Percentiles rank a stretch among this genome's conserved stretches.
phyloP scores from a whole-genome alignment of 2,797 vertebrate species.

The Chanos chanos region DNA sequence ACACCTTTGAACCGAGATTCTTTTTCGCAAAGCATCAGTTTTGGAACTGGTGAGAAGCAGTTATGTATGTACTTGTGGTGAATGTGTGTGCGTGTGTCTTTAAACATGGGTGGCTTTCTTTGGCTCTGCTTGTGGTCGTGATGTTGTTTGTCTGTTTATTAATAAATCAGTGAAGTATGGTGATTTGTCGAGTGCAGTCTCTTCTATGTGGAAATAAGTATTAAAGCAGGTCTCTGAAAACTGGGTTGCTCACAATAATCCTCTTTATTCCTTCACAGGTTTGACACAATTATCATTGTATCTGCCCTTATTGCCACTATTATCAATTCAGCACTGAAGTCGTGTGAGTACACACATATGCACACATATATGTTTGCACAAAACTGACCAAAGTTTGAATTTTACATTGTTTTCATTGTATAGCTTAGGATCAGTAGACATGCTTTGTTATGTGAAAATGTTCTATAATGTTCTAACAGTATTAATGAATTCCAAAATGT shows the following conservation, averaged over 20 bases:
- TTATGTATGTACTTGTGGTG: neutral
- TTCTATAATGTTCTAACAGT: no score
- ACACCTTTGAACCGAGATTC: slow-evolving; percentile 78
- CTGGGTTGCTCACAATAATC: neutral
- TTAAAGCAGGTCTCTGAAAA: no score
- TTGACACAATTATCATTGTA: slow-evolving; percentile 85
- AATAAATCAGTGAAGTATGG: no score
- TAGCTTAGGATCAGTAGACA: no score
- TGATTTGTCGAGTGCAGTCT: no score
- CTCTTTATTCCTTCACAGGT: slow-evolving; percentile 67
- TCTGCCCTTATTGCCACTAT: slow-evolving; percentile 82
- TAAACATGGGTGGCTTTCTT: neutral
- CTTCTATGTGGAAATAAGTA: no score
- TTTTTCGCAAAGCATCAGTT: slow-evolving; percentile 86
- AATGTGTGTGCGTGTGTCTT: neutral
- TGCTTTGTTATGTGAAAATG: neutral
- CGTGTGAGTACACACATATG: slow-evolving; percentile 65
- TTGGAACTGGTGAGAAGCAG: slow-evolving; percentile 90
- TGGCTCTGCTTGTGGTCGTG: neutral
- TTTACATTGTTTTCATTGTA: neutral
- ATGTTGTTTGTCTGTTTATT: neutral
- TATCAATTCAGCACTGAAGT: slow-evolving; percentile 73
- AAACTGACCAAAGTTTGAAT: neutral
- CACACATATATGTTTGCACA: neutral
- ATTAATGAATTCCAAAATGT: no score